Conservation (phyloP, 1,140 invertebrate species). For the Dreissena rostriformis region DNA sequence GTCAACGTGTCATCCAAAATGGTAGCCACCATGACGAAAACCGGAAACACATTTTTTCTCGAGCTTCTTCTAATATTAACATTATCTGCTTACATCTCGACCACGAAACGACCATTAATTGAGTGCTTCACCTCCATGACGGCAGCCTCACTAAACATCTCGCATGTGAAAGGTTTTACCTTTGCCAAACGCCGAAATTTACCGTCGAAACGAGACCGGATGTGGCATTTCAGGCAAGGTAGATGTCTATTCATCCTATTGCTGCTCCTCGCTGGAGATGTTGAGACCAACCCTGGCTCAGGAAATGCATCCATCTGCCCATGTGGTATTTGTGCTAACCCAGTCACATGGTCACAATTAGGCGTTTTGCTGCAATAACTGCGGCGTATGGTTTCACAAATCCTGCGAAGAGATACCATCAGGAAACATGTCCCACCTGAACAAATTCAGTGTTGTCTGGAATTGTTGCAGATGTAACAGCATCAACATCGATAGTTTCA, state of each 20-base stretch:
- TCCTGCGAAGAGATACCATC: conserved; percentile 13
- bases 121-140: neutral
- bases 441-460: conserved; percentile 6
- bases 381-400: conserved; percentile 18
- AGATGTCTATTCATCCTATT: neutral
- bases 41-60: neutral
- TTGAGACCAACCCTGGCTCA: neutral
- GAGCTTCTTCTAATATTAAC: neutral
- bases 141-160: neutral
- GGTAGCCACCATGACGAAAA: conserved; percentile 1
- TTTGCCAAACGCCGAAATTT: conserved; percentile 6
- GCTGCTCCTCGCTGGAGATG: conserved; percentile 1
- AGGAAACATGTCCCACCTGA: conserved; percentile 11
- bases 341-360: conserved; percentile 3
- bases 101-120: neutral
- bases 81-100: neutral
- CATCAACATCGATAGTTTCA: no score
- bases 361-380: conserved; percentile 9
- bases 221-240: neutral
- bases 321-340: neutral
- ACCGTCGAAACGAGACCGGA: neutral
- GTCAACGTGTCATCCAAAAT: neutral
- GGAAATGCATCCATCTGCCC: conserved; percentile 18
- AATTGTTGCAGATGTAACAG: conserved; percentile 13
- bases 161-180: neutral